Percentiles rank a stretch among this genome's conserved stretches.
phyloP scores from a whole-genome alignment of 2,888 invertebrate genomes.

The Fragum whitleyi region DNA sequence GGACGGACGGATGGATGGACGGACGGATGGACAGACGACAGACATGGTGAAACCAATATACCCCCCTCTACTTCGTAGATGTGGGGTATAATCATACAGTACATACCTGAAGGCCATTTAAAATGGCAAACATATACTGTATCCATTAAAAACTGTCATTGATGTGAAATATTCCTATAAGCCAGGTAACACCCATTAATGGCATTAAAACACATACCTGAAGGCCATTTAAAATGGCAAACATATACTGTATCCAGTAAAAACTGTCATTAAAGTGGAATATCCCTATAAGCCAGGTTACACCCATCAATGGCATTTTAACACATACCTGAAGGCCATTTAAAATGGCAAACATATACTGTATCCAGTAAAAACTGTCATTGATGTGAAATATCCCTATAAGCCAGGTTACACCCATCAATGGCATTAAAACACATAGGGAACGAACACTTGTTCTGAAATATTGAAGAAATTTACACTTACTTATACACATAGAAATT shows the following conservation, averaged over 20 bases:
- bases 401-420: slow-evolving; percentile 55
- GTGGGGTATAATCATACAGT: too few relatives aligned
- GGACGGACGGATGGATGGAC: too few relatives aligned
- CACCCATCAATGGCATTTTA: slow-evolving; percentile 50
- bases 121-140: slow-evolving; percentile 57
- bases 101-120: slow-evolving; percentile 58
- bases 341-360: slow-evolving; percentile 56
- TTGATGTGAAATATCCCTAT: slow-evolving; percentile 51
- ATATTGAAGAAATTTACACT: not conserved
- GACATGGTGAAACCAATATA: too few relatives aligned
- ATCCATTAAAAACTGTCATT: slow-evolving; percentile 37
- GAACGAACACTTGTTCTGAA: slow-evolving; percentile 55
- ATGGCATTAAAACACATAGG: slow-evolving; percentile 52
- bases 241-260: slow-evolving; percentile 50
- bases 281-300: slow-evolving; percentile 54
- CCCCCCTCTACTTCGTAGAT: too few relatives aligned
- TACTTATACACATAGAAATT: too few relatives aligned
- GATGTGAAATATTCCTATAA: slow-evolving; percentile 50
- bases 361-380: slow-evolving; percentile 41
- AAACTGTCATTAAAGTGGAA: slow-evolving; percentile 43
- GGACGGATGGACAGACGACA: too few relatives aligned
- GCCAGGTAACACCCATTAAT: slow-evolving; percentile 52
- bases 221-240: slow-evolving; percentile 53
- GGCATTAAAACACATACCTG: slow-evolving; percentile 55
- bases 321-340: slow-evolving; percentile 51